These are phyloP conservation scores for Diadophis punctatus DNA, from an alignment of 2,113 vertebrate species.

Conservation along the genomic window DNA sequence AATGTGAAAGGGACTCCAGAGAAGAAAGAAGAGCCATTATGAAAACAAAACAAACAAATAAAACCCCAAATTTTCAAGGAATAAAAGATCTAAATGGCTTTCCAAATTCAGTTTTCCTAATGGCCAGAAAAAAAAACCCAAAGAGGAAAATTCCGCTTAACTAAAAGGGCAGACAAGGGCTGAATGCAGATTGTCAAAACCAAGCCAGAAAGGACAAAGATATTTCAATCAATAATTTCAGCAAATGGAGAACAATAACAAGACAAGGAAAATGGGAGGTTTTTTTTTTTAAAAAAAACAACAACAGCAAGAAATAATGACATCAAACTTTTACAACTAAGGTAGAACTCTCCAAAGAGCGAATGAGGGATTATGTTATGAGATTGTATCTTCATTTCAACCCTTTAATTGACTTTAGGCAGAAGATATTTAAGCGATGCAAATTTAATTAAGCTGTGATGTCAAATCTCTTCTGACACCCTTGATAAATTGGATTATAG, in stretches of 20 bases:
- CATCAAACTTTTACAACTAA: neutral
- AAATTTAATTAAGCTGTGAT: neutral
- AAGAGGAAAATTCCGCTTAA: neutral
- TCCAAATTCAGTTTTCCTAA: neutral
- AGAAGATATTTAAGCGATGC: neutral
- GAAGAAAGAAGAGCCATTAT: neutral
- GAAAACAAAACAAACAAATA: neutral
- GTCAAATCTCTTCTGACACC: neutral
- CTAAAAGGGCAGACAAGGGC: neutral
- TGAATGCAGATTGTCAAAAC: neutral
- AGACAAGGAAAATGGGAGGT: neutral
- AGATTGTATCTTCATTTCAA: neutral
- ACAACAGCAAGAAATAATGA: neutral
- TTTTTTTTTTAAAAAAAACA: neutral
- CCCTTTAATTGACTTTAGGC: neutral
- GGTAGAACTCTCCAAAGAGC: neutral
- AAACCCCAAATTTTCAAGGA: neutral
- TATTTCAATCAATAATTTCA: neutral
- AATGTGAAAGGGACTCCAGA: neutral
- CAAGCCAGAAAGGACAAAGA: neutral
- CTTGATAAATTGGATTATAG: neutral
- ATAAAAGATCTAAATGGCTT: neutral
- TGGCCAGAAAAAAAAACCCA: neutral
- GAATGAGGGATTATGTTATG: neutral
- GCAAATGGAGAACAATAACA: neutral